These are phyloP conservation scores for Crotalus tigris DNA, from an alignment of 2,113 vertebrate species.

Conservation along the genomic window DNA sequence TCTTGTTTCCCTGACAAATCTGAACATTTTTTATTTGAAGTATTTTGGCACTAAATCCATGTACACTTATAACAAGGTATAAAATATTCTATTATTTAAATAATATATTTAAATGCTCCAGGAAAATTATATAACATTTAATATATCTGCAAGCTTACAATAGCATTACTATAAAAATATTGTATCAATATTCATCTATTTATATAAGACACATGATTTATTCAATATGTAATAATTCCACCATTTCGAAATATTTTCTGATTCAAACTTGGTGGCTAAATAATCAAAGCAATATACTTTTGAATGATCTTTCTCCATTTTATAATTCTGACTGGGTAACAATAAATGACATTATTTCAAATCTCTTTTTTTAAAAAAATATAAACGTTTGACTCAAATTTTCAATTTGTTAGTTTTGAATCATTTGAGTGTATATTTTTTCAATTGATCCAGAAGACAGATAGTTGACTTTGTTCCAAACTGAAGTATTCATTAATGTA, in stretches of 20 bases:
- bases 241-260: constrained; percentile 57
- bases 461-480: constrained; percentile 42
- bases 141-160: not conserved
- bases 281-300: constrained; percentile 54
- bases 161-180: not conserved
- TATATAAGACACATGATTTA: constrained; percentile 38
- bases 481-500: constrained; percentile 38
- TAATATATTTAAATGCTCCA: not conserved
- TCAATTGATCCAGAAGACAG: constrained; percentile 27
- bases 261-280: constrained; percentile 57
- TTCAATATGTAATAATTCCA: constrained; percentile 13
- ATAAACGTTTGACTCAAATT: constrained; percentile 60
- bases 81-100: not conserved
- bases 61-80: not conserved
- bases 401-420: constrained; percentile 42
- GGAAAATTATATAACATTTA: constrained; percentile 10
- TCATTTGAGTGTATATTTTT: constrained; percentile 56
- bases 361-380: constrained; percentile 57
- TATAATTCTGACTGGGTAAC: constrained; percentile 51
- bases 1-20: not conserved
- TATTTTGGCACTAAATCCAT: not conserved
- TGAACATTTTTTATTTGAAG: not conserved
- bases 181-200: constrained; percentile 25
- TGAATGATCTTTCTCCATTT: constrained; percentile 58
- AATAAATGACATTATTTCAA: constrained; percentile 63